These are phyloP conservation scores for Odontomachus brunneus DNA, from an alignment of 1,140 invertebrate genomes.

Conservation along the genomic window DNA sequence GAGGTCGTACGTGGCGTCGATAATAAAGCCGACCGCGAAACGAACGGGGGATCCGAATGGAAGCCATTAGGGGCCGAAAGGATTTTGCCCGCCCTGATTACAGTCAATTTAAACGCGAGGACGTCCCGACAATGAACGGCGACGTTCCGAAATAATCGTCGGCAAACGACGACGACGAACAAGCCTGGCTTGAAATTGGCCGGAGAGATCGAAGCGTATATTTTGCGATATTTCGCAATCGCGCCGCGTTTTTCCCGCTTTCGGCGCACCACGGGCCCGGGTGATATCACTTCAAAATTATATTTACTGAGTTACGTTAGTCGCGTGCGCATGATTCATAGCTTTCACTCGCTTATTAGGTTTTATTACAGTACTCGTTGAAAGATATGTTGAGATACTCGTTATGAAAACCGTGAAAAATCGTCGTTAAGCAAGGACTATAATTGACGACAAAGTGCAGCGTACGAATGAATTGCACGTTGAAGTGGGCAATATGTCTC, in stretches of 20 bases:
- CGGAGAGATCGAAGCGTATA: neutral
- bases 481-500: neutral
- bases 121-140: neutral
- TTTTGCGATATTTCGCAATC: constrained; percentile 16
- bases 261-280: neutral
- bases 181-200: neutral
- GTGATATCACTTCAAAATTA: too few species aligned
- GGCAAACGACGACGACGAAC: neutral
- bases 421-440: too few species aligned
- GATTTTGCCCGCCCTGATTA: constrained; percentile 40
- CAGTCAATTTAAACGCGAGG: constrained; percentile 42
- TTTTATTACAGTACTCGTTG: too few species aligned
- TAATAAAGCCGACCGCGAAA: constrained; percentile 68
- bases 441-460: neutral
- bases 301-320: too few species aligned
- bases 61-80: constrained; percentile 59
- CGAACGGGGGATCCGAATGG: constrained; percentile 35
- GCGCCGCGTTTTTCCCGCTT: neutral
- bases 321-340: too few species aligned
- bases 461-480: neutral
- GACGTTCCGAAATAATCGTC: constrained; percentile 19
- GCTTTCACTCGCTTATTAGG: too few species aligned
- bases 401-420: too few species aligned
- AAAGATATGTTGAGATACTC: too few species aligned
- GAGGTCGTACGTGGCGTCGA: constrained; percentile 39